Base-by-base conservation (phyloP, 2,888 invertebrate species). In the Hedychridium roseum region DNA sequence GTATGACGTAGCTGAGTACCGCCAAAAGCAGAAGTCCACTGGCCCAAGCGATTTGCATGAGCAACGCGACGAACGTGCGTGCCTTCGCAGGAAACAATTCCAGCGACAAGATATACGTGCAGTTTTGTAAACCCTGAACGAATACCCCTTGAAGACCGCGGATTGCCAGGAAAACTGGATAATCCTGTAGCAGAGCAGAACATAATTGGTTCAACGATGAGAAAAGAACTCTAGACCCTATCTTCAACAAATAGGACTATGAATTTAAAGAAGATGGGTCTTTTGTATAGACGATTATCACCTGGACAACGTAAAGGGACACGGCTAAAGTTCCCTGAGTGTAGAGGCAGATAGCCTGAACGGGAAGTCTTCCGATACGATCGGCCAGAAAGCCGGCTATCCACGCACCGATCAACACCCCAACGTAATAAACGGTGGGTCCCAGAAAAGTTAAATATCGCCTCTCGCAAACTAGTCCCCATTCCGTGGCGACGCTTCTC, bases 111-210 rank as follows among this genome's bases (percentile, higher is more conserved):
- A 81, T 79, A 54, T 81, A 83, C 1, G 80, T 80, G 4, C 80
- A 79, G 27, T 79, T 81, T 54, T 83, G 83, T 32, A 83, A 59
- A n/a, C 83, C 80, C 57, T 81, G 81, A 5, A 80, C 73, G 43
- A 81, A 81, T 31, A 81, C 71, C 27, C 80, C 81, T 56, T 81
- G 81, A 4, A 80, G 52, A 27, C 75, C 70, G 1, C 81, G 76
- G 14, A 81, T 68, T 1, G 70, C 65, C 28, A 78, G 63, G 52
- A 81, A 81, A 9, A 74, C 54, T 6, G 74, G 58, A 42, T 80
- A 75, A 41, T 70, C 73, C 63, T 72, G 50, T 3, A 67, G 57
- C 45, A n/a, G n/a, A n/a, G n/a, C n/a, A n/a, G n/a, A n/a, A n/a
- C n/a, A n/a, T n/a, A n/a, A n/a, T n/a, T n/a, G n/a, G n/a, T n/a